phyloP scores from a whole-genome alignment of 2,113 vertebrate species.

The Bubo scandiacus region DNA sequence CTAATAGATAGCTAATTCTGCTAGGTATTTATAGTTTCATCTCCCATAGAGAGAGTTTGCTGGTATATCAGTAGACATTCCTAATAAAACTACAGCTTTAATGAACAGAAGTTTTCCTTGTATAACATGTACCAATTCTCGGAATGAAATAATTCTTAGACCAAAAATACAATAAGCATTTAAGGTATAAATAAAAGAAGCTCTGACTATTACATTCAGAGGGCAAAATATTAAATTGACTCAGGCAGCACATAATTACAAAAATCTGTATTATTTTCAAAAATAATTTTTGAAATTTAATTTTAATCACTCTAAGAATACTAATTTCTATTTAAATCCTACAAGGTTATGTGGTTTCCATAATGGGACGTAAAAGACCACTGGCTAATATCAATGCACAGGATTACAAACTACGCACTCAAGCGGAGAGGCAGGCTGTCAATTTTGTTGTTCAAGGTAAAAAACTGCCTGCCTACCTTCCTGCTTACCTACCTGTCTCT shows the following conservation, averaged over 20 bases:
- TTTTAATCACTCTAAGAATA: neutral
- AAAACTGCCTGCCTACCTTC: neutral
- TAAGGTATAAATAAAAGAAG: neutral
- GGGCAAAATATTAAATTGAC: neutral
- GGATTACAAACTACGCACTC: constrained; percentile 80
- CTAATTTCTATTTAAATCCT: neutral
- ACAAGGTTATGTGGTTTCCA: constrained; percentile 84
- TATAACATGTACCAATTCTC: neutral
- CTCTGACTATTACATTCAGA: neutral
- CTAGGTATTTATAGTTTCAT: constrained; percentile 35
- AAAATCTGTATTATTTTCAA: neutral
- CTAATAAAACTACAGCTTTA: neutral
- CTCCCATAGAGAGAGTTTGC: constrained; percentile 3
- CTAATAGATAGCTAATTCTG: constrained; percentile 24
- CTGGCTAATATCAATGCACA: constrained; percentile 80
- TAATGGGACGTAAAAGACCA: constrained; percentile 86
- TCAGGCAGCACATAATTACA: neutral
- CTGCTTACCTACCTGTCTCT: neutral
- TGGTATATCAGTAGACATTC: neutral
- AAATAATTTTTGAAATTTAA: neutral
- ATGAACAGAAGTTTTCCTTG: neutral
- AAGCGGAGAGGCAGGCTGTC: constrained; percentile 91
- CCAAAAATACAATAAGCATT: neutral
- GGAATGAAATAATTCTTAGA: neutral
- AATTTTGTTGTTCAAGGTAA: constrained; percentile 95